Evolutionary conservation across 2,888 invertebrate species (phyloP), one percentile per base, ranked within the genome.

Genomic region (Tipula lateralis): DNA sequence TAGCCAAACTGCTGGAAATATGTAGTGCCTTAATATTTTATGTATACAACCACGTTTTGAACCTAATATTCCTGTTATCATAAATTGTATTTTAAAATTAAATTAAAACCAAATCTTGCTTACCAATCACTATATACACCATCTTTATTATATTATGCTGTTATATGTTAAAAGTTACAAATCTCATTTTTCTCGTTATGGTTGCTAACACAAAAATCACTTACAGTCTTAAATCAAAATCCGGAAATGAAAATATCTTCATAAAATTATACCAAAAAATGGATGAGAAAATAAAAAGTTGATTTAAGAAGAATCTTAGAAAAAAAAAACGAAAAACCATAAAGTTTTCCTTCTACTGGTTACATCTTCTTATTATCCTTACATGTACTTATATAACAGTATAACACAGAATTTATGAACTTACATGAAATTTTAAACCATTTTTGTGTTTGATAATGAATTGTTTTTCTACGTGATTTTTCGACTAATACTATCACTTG

Each of bases 351-450:
- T 24, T 66, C 66, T 66, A 12, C 66, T 66, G 24, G 7, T 50
- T 50, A 16, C 44, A 50, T 24, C 24, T 66, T 44, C 44, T 44
- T 44, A 39, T 12, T n/a, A n/a, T n/a, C 9, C 36, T n/a, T 44
- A 2, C 3, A 13, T n/a, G 7, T 66, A 66, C 24, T 2, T 1
- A 66, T 66, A 50, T 39, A 50, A 24, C 66, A 66, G 66, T 24
- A 24, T n/a, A n/a, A 9, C 24, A 66, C 24, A 24, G 24, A 66
- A 66, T 66, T 66, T 66, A 66, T 66, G 66, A 66, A 66, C 66
- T 66, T 66, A 66, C 66, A 66, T 66, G 66, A 66, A 66, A 66
- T 66, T 66, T 66, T 66, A 66, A 66, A 66, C 66, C 66, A 66
- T 66, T 66, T 66, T 66, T 66, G 66, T 66, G 66, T 66, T 24